Conservation (phyloP, 2,888 invertebrate species). For the Tenthredo amoena region DNA sequence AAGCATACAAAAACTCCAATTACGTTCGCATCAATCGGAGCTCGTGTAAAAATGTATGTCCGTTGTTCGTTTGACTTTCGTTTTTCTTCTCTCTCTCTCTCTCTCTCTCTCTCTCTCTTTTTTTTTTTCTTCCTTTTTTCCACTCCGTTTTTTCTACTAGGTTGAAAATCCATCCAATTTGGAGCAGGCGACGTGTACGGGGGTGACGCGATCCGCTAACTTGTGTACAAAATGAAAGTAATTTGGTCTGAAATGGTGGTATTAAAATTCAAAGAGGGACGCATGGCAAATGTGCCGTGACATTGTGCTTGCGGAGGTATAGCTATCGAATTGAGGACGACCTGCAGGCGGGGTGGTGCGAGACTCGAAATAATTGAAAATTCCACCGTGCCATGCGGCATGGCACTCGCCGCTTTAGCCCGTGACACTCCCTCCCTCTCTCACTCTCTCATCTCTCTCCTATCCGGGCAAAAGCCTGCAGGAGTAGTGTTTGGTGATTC, state of each 20-base stretch:
- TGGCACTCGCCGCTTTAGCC: conserved; percentile 7
- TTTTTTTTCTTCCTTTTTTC: background rate
- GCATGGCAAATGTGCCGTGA: conserved; percentile 48
- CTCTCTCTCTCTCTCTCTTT: too few relatives aligned
- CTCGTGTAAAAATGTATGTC: background rate
- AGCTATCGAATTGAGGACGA: conserved; percentile 38
- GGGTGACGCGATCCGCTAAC: conserved; percentile 38
- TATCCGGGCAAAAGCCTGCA: background rate
- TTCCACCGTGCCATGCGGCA: conserved; percentile 43
- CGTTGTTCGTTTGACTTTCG: background rate
- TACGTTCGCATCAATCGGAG: conserved; percentile 4
- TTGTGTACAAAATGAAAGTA: conserved; percentile 49
- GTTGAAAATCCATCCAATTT: conserved; percentile 44
- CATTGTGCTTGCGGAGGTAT: conserved; percentile 31
- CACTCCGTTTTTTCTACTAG: background rate
- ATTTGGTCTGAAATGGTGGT: conserved; percentile 45
- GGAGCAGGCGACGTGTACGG: conserved; percentile 15
- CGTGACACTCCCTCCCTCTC: background rate
- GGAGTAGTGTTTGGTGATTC: conserved; percentile 34
- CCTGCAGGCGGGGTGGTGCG: background rate
- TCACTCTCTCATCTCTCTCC: background rate
- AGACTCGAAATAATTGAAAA: conserved; percentile 50
- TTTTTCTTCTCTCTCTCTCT: background rate
- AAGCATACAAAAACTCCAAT: conserved; percentile 3
- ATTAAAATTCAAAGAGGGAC: conserved; percentile 51